Conservation (phyloP, 37 sponge, comb jelly and placozoan species). For the Petrosia ficiformis region DNA sequence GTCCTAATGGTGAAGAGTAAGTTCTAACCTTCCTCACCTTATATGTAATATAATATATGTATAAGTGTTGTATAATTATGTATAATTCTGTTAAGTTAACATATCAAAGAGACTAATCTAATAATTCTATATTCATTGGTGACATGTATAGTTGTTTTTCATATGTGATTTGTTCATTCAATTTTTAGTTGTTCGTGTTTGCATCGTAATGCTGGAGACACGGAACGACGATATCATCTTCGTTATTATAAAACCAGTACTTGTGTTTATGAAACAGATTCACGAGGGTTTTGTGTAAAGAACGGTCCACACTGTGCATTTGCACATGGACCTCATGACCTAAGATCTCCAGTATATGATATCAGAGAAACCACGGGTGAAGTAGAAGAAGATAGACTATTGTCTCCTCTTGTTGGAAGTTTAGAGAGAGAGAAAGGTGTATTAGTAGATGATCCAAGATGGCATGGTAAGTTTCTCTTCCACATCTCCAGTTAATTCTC, state of each 20-base stretch:
- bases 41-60: slow-evolving; percentile 1
- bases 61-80: slow-evolving; percentile 3
- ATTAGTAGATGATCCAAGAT: slow-evolving; percentile 80
- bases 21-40: slow-evolving; percentile 15
- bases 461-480: slow-evolving; percentile 74
- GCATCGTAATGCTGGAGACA: slow-evolving; percentile 95
- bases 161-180: neutral
- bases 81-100: slow-evolving; percentile 10
- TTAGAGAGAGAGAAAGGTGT: slow-evolving; percentile 85
- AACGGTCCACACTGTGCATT: slow-evolving; percentile 98
- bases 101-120: neutral
- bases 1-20: slow-evolving; percentile 97
- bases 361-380: slow-evolving; percentile 64
- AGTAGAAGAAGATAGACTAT: slow-evolving; percentile 35
- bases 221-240: slow-evolving; percentile 92
- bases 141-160: neutral
- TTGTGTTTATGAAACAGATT: slow-evolving; percentile 96
- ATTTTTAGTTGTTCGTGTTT: slow-evolving; percentile 81
- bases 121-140: neutral
- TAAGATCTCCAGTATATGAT: slow-evolving; percentile 88
- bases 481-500: neutral
- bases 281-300: slow-evolving; percentile 88
- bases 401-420: slow-evolving; percentile 55
- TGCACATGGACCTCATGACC: slow-evolving; percentile 89
- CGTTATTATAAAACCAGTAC: slow-evolving; percentile 96